Conservation (phyloP, 2,888 invertebrate species). For the Drosophila ezoana region DNA sequence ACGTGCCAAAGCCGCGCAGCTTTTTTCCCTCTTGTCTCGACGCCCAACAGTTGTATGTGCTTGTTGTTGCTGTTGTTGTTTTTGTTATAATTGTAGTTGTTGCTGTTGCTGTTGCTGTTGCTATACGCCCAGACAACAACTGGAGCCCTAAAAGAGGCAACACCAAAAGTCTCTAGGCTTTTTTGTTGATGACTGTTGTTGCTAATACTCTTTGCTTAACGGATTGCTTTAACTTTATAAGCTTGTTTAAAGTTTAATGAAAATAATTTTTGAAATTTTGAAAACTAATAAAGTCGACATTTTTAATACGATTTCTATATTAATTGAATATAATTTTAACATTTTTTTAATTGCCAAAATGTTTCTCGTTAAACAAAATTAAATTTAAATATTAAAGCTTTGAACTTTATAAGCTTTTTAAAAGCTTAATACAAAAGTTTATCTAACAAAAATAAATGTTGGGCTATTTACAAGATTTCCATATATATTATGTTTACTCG, state of each 20-base stretch:
- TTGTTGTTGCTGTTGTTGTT: conserved; percentile 20
- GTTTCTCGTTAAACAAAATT: not conserved
- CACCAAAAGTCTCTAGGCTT: conserved; percentile 25
- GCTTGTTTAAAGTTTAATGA: not conserved
- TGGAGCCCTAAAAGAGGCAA: conserved; percentile 37
- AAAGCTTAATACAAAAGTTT: no score
- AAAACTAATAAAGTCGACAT: not conserved
- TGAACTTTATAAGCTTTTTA: no score
- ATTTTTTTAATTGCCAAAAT: no score
- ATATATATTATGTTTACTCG: no score
- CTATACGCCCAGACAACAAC: conserved; percentile 34
- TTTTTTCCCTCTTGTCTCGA: conserved; percentile 9
- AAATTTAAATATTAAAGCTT: not conserved
- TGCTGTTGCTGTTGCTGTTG: conserved; percentile 23
- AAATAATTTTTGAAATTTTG: not conserved
- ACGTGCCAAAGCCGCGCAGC: conserved; percentile 71
- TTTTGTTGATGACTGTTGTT: conserved; percentile 15
- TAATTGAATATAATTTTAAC: no score
- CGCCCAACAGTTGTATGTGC: conserved; percentile 23
- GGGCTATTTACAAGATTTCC: no score
- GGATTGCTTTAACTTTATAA: conserved; percentile 9
- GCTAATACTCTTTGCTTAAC: conserved; percentile 23
- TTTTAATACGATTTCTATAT: not conserved
- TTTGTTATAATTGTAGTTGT: conserved; percentile 15
- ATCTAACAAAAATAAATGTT: no score